Base-by-base conservation (phyloP, 2,797 vertebrate genomes). In the Australoheros facetus region DNA sequence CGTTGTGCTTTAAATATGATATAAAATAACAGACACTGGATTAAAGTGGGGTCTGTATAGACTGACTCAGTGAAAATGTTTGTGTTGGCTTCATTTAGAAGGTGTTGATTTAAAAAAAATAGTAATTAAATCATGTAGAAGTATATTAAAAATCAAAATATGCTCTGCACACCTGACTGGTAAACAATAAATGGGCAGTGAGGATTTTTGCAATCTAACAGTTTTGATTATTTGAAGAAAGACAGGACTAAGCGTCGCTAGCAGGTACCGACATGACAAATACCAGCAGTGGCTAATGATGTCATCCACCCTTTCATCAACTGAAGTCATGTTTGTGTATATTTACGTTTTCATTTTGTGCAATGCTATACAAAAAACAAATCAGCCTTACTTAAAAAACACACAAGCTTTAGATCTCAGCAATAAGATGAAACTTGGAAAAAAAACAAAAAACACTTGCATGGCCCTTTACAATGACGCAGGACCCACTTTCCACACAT, bases 381-480 rank as follows among this genome's bases (percentile, higher is more conserved):
- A 64, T 45, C 39, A 64, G 4, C 3, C 0, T 62, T 39, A 13
- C 37, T 11, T 37, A 37, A 10, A 32, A 23, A 42, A 26, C 0
- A n/a, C n/a, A 37, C 32, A 60, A 16, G 7, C n/a, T 62, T 23
- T 23, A 62, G 37, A 62, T 48, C 39, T 66, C 42, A 48, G 62
- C 42, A 48, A 7, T 12, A 39, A 1, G 5, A 19, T 48, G 42
- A 7, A 66, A 48, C 13, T 11, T 42, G 39, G 10, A 42, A 13
- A 13, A 34, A 9, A 34, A 34, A 32, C 30, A 32, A 6, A 4
- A 34, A 13, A 28, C 26, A 48, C 39, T 19, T 23, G 9, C 37
- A 28, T 0, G 2, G 62, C 28, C 9, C 0, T 0, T 66, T 7
- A 28, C 28, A 16, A 28, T 26, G 23, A 66, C 9, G 16, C 26